A percentile compares a stretch with the other conserved stretches of the same genome.
Evolutionary conservation across 2,888 invertebrate genomes (phyloP).

Genomic region (Morpho helenor): DNA sequence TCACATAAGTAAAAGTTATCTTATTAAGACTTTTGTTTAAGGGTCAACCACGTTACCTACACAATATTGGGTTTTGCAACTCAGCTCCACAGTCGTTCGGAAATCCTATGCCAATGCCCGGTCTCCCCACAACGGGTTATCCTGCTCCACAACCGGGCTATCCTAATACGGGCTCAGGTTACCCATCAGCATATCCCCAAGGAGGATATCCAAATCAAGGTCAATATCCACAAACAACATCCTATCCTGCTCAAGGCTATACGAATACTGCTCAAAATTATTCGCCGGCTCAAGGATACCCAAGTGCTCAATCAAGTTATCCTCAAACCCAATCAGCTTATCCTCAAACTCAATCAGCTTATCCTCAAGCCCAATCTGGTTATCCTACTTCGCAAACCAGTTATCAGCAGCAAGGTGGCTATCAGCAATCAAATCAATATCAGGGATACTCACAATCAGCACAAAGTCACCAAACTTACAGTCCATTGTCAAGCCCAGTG

Average conservation of each 20-base stretch:
- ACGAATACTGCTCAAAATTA: slow-evolving; percentile 40
- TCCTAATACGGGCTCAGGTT: slow-evolving; percentile 45
- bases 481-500: slow-evolving; percentile 43
- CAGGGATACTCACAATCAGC: slow-evolving; percentile 47
- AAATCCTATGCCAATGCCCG: slow-evolving; percentile 70
- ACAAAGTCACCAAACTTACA: slow-evolving; percentile 47
- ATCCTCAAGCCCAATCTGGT: slow-evolving; percentile 18
- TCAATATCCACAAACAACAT: slow-evolving; percentile 33
- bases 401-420: slow-evolving; percentile 34
- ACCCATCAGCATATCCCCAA: slow-evolving; percentile 44
- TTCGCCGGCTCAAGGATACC: slow-evolving; percentile 37
- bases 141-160: slow-evolving; percentile 58
- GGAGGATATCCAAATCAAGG: slow-evolving; percentile 31
- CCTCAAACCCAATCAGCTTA: slow-evolving; percentile 33
- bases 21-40: slow-evolving; percentile 49
- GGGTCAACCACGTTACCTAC: slow-evolving; percentile 73
- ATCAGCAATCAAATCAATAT: slow-evolving; percentile 45
- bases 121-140: slow-evolving; percentile 63
- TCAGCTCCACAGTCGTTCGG: slow-evolving; percentile 72
- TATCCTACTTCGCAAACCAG: slow-evolving; percentile 32
- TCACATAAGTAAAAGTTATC: background rate
- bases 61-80: slow-evolving; percentile 72
- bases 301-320: slow-evolving; percentile 32
- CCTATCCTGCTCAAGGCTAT: slow-evolving; percentile 40
- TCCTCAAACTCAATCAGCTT: slow-evolving; percentile 30